Base-by-base conservation (phyloP, 1,140 invertebrate species). In the Drosophila punjabiensis region DNA sequence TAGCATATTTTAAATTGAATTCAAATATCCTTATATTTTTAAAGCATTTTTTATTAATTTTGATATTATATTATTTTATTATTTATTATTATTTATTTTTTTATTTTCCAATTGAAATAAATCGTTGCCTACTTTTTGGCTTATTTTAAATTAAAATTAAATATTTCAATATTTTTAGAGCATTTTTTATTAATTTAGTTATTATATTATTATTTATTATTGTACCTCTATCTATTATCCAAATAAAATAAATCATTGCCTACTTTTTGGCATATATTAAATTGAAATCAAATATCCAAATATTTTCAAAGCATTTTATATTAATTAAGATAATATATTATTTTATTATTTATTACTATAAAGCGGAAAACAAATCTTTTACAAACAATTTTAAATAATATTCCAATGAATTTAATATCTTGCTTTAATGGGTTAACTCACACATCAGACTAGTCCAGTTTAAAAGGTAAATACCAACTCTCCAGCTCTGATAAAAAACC, bases 381-480 rank as follows among this genome's bases (percentile, higher is more conserved):
- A n/a, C n/a, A n/a, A n/a, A n/a, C n/a, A n/a, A n/a, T 10, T 10
- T 9, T 16, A 28, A 20, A 20, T 0, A 6, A 28, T 14, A n/a
- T 47, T 11, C 41, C 7, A 52, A n/a, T 0, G 4, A n/a, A 10
- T 9, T 3, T 0, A 13, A 50, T 8, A 5, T 13, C 16, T 11
- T 1, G 0, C 60, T 18, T 3, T 3, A 68, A 37, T 64, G 64
- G 55, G 76, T 68, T 59, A 59, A 71, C 3, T 20, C 16, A n/a
- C 39, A 16, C 33, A 35, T 62, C 55, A 48, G 43, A 20, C 45
- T 55, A 79, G 82, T 85, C 82, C 82, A 85, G 82, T 71, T 79
- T 52, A 78, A 79, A 79, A 77, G 81, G 73, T 65, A 83, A 83
- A 77, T 50, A 82, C 41, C 24, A 68, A 20, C 41, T 77, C 56